Percentiles rank a stretch among this genome's conserved stretches.
phyloP scores from a whole-genome alignment of 2,113 vertebrate species.

The Murina feae region DNA sequence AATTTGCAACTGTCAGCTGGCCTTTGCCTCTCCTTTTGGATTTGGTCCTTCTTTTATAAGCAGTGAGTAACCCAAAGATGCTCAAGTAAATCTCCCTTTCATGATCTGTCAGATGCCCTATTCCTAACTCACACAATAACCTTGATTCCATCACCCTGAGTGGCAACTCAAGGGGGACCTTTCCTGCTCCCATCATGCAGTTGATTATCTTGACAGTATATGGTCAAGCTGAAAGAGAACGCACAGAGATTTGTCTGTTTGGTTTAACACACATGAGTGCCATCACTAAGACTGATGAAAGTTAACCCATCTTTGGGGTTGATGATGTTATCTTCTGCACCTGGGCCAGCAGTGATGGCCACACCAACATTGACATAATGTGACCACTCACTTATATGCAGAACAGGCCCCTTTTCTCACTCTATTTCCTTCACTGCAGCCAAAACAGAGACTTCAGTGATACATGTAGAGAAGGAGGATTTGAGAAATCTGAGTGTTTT shows the following conservation, averaged over 20 bases:
- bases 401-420: neutral
- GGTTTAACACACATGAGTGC: neutral
- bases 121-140: fast-evolving
- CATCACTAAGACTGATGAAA: neutral
- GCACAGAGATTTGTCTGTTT: neutral
- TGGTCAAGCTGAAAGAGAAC: neutral
- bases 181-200: neutral
- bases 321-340: neutral
- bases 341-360: neutral
- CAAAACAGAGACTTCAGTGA: neutral
- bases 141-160: neutral
- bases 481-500: neutral
- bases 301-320: neutral
- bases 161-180: neutral
- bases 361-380: neutral
- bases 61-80: neutral
- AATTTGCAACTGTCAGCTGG: neutral
- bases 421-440: neutral
- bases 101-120: neutral
- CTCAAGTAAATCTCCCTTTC: neutral
- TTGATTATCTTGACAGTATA: neutral
- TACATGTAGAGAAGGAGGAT: neutral
- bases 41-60: neutral
- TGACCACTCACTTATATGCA: neutral
- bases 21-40: neutral